Base-by-base conservation (phyloP, 2,797 vertebrate species). In the Zalophus californianus region DNA sequence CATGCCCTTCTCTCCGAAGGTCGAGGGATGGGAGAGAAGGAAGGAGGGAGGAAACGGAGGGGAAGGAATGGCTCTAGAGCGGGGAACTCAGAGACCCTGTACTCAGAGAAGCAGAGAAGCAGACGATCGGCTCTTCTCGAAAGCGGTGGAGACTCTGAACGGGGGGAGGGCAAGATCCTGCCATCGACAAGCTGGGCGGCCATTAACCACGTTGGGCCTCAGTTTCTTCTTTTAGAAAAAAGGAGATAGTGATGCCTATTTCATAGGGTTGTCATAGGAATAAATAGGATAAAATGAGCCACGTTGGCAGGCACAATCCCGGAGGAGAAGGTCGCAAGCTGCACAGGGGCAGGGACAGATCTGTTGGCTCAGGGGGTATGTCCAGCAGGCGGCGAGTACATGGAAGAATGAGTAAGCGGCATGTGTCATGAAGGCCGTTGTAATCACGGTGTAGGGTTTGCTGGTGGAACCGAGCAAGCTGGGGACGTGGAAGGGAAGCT, bases 161-260 rank as follows among this genome's bases (percentile, higher is more conserved):
- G 21, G 16, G 16, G 2, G 50, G 2, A 48, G 41, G 11, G 56
- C 35, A 32, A 18, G 27, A 23, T 38, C 73, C 68, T 92, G 27
- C 21, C 6, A 7, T 58, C 66, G 16, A 27, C 23, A 50, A 11
- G 8, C 44, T 84, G n/a, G 29, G 15, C 50, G 75, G 35, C 12
- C 88, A 41, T 85, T 68, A 29, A 62, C 35, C 11, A 5, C 3
- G 1, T 3, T 50, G 35, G 32, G 27, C 35, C 38, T 95, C n/a
- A 21, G 41, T 72, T 84, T 94, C 89, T 83, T 75, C n/a, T 96
- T 77, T 44, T 62, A n/a, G 44, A 27, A 66, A 79, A 86, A 35
- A 60, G n/a, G 60, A 64, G 73, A 11, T 20, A n/a, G 56, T 32
- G 16, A 70, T 84, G 7, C 38, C 56, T 48, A 20, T 48, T 29